Conservation (phyloP, 2,888 invertebrate species). For the Cephus spinipes region DNA sequence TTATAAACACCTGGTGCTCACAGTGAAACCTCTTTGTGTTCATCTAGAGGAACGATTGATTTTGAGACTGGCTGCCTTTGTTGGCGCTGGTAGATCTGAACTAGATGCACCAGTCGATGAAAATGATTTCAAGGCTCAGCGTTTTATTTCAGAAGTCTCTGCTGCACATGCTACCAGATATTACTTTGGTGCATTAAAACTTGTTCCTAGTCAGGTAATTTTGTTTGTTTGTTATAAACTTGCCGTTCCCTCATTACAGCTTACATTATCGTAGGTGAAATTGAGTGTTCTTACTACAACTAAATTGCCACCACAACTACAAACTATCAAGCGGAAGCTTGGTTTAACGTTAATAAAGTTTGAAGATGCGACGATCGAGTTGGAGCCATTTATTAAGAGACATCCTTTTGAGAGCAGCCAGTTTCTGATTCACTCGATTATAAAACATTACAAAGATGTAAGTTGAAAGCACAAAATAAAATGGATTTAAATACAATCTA, state of each 20-base stretch:
- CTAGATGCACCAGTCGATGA: constrained; percentile 76
- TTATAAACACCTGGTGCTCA: constrained; percentile 86
- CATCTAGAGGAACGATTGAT: constrained; percentile 89
- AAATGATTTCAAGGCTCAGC: constrained; percentile 83
- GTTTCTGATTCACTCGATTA: constrained; percentile 83
- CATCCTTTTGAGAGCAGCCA: constrained; percentile 94
- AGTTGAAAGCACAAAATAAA: constrained; percentile 40
- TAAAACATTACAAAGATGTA: constrained; percentile 87
- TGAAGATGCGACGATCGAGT: constrained; percentile 94
- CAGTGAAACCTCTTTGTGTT: constrained; percentile 84
- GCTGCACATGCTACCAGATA: constrained; percentile 85
- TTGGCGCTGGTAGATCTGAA: constrained; percentile 71
- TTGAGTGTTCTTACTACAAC: constrained; percentile 91
- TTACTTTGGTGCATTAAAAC: constrained; percentile 86
- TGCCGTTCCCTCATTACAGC: not conserved
- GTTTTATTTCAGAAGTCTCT: constrained; percentile 83
- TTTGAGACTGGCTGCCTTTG: constrained; percentile 76
- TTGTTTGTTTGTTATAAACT: not conserved
- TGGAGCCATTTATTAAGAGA: constrained; percentile 87
- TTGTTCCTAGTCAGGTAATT: constrained; percentile 80
- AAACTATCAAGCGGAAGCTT: constrained; percentile 84
- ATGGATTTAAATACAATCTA: not conserved
- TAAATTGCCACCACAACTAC: constrained; percentile 82
- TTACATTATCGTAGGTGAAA: constrained; percentile 73
- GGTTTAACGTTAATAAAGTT: constrained; percentile 93